A percentile compares a stretch with the other conserved stretches of the same genome.
Evolutionary conservation across 1,140 invertebrate genomes (phyloP).

Genomic region (Hycleus cichorii): DNA sequence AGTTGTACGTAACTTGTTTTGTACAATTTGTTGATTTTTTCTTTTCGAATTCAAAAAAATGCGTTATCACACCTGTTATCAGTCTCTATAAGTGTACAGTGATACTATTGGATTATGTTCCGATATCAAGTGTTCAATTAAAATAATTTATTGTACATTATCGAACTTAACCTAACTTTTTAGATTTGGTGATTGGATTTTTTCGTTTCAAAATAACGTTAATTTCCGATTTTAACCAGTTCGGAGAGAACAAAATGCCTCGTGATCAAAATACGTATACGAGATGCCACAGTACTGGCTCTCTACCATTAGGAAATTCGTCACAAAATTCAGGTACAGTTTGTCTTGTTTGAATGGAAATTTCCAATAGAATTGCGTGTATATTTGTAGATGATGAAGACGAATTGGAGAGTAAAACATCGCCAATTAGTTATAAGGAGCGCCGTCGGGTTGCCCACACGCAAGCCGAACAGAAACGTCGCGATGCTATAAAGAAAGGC

Average conservation of each 20-base stretch:
- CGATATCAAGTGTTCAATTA: too few relatives aligned
- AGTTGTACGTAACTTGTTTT: too few relatives aligned
- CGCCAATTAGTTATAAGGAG: conserved; percentile 86
- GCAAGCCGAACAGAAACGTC: conserved; percentile 92
- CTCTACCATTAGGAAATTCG: conserved; percentile 13
- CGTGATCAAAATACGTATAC: conserved; percentile 9
- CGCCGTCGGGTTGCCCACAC: conserved; percentile 90
- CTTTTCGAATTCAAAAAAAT: too few relatives aligned
- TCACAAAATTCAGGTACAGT: conserved; percentile 21
- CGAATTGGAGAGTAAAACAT: conserved; percentile 62
- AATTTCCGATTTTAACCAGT: not conserved
- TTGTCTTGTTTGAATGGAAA: too few relatives aligned
- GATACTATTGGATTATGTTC: too few relatives aligned
- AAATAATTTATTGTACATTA: too few relatives aligned
- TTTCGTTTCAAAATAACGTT: too few relatives aligned
- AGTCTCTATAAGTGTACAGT: too few relatives aligned
- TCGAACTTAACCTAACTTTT: too few relatives aligned
- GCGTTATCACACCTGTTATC: too few relatives aligned
- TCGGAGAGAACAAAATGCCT: conserved; percentile 6
- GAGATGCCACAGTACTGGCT: conserved; percentile 15
- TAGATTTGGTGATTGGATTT: too few relatives aligned
- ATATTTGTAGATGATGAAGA: conserved; percentile 70
- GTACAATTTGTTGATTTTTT: too few relatives aligned
- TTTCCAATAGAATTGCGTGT: not conserved
- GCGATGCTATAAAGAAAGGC: conserved; percentile 95